Evolutionary conservation across 1,140 invertebrate species (phyloP), one percentile per base, ranked within the genome.

Genomic region (Rhyzopertha dominica): DNA sequence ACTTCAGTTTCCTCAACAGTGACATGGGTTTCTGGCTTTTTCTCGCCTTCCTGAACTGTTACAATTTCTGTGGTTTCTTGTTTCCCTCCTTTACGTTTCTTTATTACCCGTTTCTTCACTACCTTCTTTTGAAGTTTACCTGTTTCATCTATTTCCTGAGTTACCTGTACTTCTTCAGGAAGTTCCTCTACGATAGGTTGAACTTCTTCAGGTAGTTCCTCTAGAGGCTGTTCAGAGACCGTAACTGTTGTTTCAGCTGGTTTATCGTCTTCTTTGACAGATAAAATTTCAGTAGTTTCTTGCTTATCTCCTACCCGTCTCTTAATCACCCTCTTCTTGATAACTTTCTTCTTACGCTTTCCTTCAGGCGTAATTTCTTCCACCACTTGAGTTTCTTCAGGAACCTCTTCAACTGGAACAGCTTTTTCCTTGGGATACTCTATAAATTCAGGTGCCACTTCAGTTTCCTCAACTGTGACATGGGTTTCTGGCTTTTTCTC

Each of bases 121-220:
- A 51, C 47, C 35, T 53, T 64, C 20, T 52, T 65, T 18, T 66
- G 50, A 4, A 67, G 57, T 28, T 69, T 61, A 22, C 66, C 63
- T 35, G 70, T 66, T 54, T 71, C 65, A 51, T 69, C 61, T 30
- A 67, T 61, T 52, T 68, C 64, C 16, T 65, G 65, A 1, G 69
- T 65, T 49, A 26, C 67, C 35, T 64, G 61, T 8, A 62, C 66
- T 49, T 71, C 64, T 54, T 72, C 70, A 12, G 63, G 63, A 17
- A 50, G 24, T 29, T 64, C 58, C 48, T 64, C 44, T 13, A 48
- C 24, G 68, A 18, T 53, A 57, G 8, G 53, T 47, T 49, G 63
- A 63, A 42, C n/a, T n/a, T n/a, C n/a, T n/a, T 63, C 62, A 23
- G 64, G 64, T 0, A 65, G 48, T 37, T 65, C 60, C 25, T 66